These are phyloP conservation scores for Oenanthe melanoleuca DNA, from an alignment of 2,113 vertebrate genomes.

Conservation along the genomic window DNA sequence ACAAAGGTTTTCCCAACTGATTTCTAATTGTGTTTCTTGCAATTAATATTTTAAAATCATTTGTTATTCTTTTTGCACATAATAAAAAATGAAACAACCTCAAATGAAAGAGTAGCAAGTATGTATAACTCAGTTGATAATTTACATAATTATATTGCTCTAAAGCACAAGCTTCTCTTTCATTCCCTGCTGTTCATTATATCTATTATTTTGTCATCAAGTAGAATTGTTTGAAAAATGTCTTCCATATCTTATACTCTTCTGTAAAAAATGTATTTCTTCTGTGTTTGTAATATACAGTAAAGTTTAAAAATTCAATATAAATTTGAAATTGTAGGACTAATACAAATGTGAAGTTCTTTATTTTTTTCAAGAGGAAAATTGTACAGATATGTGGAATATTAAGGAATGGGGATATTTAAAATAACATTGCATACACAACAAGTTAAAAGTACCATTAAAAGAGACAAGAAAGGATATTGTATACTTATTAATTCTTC, in stretches of 20 bases:
- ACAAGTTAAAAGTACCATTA: not conserved
- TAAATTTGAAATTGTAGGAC: not conserved
- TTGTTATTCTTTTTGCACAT: not conserved
- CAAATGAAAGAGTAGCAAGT: not conserved
- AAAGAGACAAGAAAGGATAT: not conserved
- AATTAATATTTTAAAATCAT: not conserved
- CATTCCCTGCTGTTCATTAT: not conserved
- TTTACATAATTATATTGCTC: constrained; percentile 18
- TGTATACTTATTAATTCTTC: not conserved
- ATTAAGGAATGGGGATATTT: not conserved
- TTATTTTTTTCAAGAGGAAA: not conserved
- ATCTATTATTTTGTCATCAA: constrained; percentile 16
- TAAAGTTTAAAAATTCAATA: not conserved
- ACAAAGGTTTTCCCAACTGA: not conserved
- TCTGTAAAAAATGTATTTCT: not conserved
- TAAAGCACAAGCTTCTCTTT: not conserved
- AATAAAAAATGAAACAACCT: not conserved
- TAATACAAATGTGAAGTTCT: not conserved
- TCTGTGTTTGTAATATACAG: not conserved
- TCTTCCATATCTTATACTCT: not conserved
- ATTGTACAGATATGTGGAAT: not conserved
- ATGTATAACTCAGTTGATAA: not conserved
- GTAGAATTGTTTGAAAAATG: not conserved
- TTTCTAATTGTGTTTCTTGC: not conserved
- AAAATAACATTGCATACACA: not conserved